phyloP scores from a whole-genome alignment of 2,113 vertebrate genomes.

The Ardeotis arabs region DNA sequence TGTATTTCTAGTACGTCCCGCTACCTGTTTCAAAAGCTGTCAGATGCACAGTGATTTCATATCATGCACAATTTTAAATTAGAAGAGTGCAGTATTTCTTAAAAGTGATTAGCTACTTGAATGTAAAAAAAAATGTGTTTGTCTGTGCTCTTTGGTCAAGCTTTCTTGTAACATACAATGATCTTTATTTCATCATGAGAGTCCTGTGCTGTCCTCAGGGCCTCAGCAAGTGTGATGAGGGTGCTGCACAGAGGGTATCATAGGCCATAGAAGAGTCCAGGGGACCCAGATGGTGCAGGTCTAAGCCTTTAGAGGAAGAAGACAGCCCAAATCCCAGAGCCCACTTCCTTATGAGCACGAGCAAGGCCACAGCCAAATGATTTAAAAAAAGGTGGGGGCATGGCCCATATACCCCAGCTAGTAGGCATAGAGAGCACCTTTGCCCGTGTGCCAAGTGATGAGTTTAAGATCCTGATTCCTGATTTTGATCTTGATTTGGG shows the following conservation, averaged over 20 bases:
- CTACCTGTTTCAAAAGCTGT: not conserved
- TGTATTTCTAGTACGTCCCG: not conserved
- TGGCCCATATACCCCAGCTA: not conserved
- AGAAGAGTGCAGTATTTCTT: not conserved
- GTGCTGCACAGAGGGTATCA: not conserved
- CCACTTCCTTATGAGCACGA: not conserved
- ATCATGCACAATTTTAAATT: not conserved
- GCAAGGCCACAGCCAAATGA: not conserved
- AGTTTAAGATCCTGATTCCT: not conserved
- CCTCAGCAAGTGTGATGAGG: not conserved
- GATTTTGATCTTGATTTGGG: not conserved
- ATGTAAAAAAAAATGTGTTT: not conserved
- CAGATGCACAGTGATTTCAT: not conserved
- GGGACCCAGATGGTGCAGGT: not conserved
- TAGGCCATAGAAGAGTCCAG: not conserved
- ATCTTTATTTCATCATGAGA: not conserved
- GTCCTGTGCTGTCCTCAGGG: not conserved
- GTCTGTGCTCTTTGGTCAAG: rapidly evolving
- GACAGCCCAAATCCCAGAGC: not conserved
- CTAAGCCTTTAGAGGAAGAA: not conserved
- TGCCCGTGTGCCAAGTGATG: not conserved
- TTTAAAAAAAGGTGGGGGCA: not conserved
- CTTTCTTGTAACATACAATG: not conserved
- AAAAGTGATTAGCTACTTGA: not conserved
- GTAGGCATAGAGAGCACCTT: not conserved